Evolutionary conservation across 1,140 invertebrate genomes (phyloP).

Genomic region (Drosophila obscura): DNA sequence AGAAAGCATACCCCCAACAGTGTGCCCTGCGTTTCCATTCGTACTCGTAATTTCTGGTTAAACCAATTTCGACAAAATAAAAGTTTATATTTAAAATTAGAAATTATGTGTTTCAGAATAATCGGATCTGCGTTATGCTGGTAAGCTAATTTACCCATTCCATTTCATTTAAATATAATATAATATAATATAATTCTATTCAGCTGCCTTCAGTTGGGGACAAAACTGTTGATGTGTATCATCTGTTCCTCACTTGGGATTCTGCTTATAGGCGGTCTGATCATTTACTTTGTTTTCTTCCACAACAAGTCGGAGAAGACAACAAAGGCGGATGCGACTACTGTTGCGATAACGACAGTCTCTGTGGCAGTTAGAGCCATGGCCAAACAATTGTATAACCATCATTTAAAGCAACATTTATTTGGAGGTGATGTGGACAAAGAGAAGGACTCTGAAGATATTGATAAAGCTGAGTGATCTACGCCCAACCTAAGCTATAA

Average conservation of each 20-base stretch:
- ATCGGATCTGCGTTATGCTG: constrained; percentile 23
- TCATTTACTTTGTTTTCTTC: constrained; percentile 46
- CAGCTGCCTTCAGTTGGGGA: constrained; percentile 29
- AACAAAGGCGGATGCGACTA: neutral
- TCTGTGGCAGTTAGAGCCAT: neutral
- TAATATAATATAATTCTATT: neutral
- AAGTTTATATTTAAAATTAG: neutral
- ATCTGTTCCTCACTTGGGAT: neutral
- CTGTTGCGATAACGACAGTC: neutral
- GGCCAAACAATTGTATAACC: too few species aligned
- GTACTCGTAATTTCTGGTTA: constrained; percentile 8
- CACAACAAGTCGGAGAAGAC: constrained; percentile 7
- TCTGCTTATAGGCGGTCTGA: constrained; percentile 1
- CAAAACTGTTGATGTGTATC: neutral
- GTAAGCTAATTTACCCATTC: constrained; percentile 8
- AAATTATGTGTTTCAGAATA: constrained; percentile 6
- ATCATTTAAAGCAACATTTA: too few species aligned
- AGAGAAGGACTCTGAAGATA: too few species aligned
- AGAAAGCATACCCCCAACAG: constrained; percentile 8
- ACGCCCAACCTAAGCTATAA: too few species aligned
- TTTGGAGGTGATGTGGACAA: too few species aligned
- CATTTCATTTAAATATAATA: neutral
- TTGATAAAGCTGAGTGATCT: too few species aligned
- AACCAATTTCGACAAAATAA: constrained; percentile 1
- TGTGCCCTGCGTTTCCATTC: constrained; percentile 19